Conservation (phyloP, 2,797 vertebrate genomes). For the Thalassophryne amazonica region DNA sequence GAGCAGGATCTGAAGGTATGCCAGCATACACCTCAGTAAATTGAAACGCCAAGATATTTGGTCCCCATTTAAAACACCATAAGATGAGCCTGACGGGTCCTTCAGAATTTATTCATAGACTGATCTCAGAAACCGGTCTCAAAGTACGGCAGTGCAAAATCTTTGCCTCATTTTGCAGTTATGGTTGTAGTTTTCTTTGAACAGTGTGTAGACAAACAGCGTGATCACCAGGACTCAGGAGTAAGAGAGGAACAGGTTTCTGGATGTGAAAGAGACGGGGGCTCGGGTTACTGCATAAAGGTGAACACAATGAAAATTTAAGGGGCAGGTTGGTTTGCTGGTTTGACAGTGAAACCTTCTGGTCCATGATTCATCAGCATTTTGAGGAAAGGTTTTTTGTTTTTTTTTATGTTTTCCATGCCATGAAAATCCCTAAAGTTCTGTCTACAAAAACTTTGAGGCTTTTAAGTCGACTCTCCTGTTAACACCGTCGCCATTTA, state of each 20-base stretch:
- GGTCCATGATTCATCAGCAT: background rate
- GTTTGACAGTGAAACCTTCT: background rate
- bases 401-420: background rate
- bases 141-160: background rate
- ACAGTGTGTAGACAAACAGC: constrained; percentile 44
- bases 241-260: constrained; percentile 66
- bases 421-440: constrained; percentile 1
- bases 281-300: constrained; percentile 51
- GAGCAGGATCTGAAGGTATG: no score
- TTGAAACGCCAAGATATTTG: no score
- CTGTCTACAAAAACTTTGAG: constrained; percentile 19
- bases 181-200: constrained; percentile 5
- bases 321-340: constrained; percentile 2
- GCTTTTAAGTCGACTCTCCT: constrained; percentile 34
- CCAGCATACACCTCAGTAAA: no score
- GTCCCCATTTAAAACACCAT: no score
- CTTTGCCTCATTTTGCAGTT: background rate
- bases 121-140: background rate
- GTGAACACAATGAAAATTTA: constrained; percentile 31
- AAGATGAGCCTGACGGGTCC: no score
- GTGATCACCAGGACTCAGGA: constrained; percentile 36
- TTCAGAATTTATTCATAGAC: no score
- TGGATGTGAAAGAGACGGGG: constrained; percentile 20
- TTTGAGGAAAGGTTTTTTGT: background rate
- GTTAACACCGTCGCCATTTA: constrained; percentile 15